phyloP scores from a whole-genome alignment of 2,113 vertebrate genomes.

The Plecturocebus donacophilus region DNA sequence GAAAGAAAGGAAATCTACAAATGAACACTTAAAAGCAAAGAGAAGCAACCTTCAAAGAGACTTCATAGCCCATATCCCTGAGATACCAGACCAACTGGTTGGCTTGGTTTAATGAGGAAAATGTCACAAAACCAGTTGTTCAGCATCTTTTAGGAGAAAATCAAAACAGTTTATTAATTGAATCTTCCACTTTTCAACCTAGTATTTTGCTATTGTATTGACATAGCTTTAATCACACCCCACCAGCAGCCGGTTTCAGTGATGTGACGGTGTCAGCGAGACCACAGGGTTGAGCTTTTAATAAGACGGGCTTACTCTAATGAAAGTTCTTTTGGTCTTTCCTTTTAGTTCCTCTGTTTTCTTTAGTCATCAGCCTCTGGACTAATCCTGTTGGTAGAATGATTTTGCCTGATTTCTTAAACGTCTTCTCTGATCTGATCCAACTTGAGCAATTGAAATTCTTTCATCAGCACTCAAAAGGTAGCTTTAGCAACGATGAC shows the following conservation, averaged over 20 bases:
- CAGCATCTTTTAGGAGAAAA: constrained; percentile 7
- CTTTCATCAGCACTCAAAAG: constrained; percentile 73
- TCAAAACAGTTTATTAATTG: constrained; percentile 33
- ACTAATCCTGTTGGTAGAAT: constrained; percentile 61
- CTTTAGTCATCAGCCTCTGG: constrained; percentile 64
- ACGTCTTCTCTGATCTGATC: constrained; percentile 58
- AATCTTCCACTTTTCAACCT: constrained; percentile 42
- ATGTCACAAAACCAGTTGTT: constrained; percentile 45
- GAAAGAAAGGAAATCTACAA: constrained; percentile 62
- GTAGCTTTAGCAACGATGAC: constrained; percentile 52
- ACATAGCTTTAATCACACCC: constrained; percentile 80
- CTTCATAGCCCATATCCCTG: not conserved
- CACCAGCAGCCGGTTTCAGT: not conserved
- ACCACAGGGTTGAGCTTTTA: constrained; percentile 58
- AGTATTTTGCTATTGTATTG: constrained; percentile 35
- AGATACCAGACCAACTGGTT: not conserved
- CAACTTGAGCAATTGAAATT: constrained; percentile 60
- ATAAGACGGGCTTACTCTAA: constrained; percentile 63
- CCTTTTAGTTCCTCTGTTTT: constrained; percentile 65
- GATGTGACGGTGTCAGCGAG: not conserved
- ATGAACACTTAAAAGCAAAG: constrained; percentile 69
- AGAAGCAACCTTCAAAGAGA: constrained; percentile 58
- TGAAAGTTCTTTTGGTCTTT: constrained; percentile 60
- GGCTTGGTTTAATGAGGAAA: not conserved
- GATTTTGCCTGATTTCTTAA: constrained; percentile 53